These are phyloP conservation scores for Limenitis camilla DNA, from an alignment of 2,888 invertebrate species.

Conservation along the genomic window DNA sequence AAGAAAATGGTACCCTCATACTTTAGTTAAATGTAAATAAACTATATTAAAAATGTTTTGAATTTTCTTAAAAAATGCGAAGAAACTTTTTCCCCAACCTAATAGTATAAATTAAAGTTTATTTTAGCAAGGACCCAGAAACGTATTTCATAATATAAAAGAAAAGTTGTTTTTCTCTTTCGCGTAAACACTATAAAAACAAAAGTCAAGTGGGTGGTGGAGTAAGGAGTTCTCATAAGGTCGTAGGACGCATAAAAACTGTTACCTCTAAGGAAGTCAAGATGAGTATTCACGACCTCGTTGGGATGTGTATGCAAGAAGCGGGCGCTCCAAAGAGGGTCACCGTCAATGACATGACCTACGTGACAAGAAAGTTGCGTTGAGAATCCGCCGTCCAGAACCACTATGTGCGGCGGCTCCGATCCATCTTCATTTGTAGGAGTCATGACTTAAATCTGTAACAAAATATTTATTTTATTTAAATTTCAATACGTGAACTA, in stretches of 20 bases:
- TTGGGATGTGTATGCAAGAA: conserved; percentile 86
- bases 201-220: too few species aligned
- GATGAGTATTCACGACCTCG: conserved; percentile 85
- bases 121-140: too few species aligned
- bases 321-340: conserved; percentile 92
- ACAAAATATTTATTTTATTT: conserved; percentile 6
- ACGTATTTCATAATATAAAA: too few species aligned
- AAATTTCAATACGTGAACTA: neutral
- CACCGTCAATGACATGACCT: conserved; percentile 84
- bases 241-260: neutral
- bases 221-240: too few species aligned
- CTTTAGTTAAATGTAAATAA: too few species aligned
- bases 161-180: too few species aligned
- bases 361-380: conserved; percentile 86
- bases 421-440: conserved; percentile 44
- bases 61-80: too few species aligned
- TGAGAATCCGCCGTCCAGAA: conserved; percentile 85
- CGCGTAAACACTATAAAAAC: too few species aligned
- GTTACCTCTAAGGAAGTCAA: conserved; percentile 85
- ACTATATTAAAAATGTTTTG: too few species aligned
- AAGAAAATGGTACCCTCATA: too few species aligned
- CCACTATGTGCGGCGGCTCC: conserved; percentile 60
- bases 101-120: too few species aligned
- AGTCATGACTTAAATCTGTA: conserved; percentile 40
- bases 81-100: too few species aligned